phyloP scores from a whole-genome alignment of 2,797 vertebrate genomes.

The Lithobates sylvaticus region DNA sequence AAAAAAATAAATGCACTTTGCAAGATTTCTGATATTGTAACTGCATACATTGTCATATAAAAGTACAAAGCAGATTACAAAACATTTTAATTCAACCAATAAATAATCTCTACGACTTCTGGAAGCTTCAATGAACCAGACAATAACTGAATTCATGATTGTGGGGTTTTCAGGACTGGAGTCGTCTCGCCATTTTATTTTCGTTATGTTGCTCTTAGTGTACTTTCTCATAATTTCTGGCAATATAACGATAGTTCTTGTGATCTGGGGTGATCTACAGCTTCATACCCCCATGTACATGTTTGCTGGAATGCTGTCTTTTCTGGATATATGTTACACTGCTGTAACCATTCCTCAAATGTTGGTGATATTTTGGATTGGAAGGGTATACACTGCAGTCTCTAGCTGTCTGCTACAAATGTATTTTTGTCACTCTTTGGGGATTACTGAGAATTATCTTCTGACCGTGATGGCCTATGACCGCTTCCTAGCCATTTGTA shows the following conservation, averaged over 20 bases:
- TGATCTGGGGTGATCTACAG: conserved; percentile 55
- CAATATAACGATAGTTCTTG: conserved; percentile 61
- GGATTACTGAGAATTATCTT: conserved; percentile 59
- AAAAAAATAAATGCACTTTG: conserved; percentile 38
- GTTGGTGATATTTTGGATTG: conserved; percentile 45
- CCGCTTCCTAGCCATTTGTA: conserved; percentile 46
- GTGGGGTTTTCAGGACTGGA: conserved; percentile 48
- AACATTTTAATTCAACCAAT: too few species aligned
- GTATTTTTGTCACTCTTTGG: conserved; percentile 65
- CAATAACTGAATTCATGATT: conserved; percentile 60
- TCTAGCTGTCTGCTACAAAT: conserved; percentile 61
- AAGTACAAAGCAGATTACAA: too few species aligned
- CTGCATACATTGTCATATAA: background rate
- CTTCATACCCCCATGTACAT: conserved; percentile 68
- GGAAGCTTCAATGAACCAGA: conserved; percentile 5
- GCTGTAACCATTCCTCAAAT: conserved; percentile 55
- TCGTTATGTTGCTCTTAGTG: conserved; percentile 53
- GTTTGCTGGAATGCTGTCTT: conserved; percentile 65
- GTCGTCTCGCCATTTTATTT: conserved; percentile 52
- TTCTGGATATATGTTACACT: conserved; percentile 46
- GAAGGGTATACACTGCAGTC: conserved; percentile 47
- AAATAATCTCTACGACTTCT: background rate
- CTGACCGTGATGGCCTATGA: conserved; percentile 64
- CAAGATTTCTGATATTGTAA: background rate
- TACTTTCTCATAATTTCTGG: conserved; percentile 63